Evolutionary conservation across 2,797 vertebrate genomes (phyloP).

Genomic region (Nyctalus aviator): DNA sequence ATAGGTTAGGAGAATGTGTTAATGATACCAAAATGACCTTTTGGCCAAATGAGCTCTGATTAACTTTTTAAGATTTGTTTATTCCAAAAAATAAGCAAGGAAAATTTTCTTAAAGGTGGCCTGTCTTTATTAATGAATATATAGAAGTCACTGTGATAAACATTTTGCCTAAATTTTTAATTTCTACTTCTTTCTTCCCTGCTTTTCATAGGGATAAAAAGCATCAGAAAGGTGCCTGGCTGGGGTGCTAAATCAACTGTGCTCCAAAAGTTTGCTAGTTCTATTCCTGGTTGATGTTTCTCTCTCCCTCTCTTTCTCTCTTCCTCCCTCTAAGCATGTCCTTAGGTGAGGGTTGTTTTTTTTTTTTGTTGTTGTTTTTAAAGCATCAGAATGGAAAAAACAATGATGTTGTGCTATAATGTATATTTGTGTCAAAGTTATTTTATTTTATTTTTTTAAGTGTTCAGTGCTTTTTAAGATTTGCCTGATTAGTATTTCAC

Average conservation of each 20-base stretch:
- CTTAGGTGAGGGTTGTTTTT: no score
- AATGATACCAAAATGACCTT: not conserved
- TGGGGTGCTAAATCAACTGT: no score
- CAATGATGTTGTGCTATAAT: not conserved
- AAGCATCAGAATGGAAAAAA: not conserved
- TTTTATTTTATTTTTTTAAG: not conserved
- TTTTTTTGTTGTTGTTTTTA: no score
- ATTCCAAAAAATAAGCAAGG: not conserved
- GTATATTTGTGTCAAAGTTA: not conserved
- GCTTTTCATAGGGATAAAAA: not conserved
- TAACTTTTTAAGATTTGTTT: constrained; percentile 6
- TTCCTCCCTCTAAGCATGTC: no score
- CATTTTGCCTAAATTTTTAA: not conserved
- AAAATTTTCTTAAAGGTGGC: not conserved
- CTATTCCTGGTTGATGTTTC: no score
- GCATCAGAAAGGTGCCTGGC: not conserved
- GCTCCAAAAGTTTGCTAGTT: no score
- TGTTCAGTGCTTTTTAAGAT: not conserved
- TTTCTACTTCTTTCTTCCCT: not conserved
- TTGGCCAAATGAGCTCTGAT: not conserved
- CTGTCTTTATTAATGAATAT: not conserved
- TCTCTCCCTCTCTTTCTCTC: no score
- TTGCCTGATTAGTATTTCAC: not conserved
- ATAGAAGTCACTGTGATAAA: not conserved
- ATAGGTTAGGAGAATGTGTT: not conserved